phyloP scores from a whole-genome alignment of 1,140 invertebrate species.

The Lepidurus packardi region DNA sequence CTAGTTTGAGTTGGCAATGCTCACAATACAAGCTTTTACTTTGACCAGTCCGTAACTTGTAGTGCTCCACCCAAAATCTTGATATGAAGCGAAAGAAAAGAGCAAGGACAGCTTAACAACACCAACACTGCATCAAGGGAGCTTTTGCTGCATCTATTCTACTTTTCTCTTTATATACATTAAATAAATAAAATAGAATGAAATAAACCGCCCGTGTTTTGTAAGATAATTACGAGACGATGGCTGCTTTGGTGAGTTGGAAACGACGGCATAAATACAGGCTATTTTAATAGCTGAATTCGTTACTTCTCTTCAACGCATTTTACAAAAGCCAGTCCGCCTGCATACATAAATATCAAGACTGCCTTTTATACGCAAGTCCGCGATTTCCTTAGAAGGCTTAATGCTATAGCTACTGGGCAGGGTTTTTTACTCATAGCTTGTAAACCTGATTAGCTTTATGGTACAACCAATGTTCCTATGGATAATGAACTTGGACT shows the following conservation, averaged over 20 bases:
- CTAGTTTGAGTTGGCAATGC: not conserved
- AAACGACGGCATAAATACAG: conserved; percentile 3
- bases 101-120: not conserved
- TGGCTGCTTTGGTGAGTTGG: not conserved
- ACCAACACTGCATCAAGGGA: no score
- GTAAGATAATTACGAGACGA: not conserved
- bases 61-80: conserved; percentile 1
- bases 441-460: conserved; percentile 16
- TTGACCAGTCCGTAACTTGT: not conserved
- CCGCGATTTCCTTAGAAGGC: not conserved
- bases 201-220: not conserved
- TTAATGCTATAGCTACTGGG: conserved; percentile 16
- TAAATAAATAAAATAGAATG: no score
- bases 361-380: not conserved
- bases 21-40: not conserved
- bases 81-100: not conserved
- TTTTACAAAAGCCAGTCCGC: not conserved
- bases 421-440: not conserved
- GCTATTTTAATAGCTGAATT: no score
- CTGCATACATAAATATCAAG: not conserved
- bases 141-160: no score
- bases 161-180: no score
- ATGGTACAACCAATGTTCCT: not conserved
- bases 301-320: no score
- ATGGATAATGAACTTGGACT: not conserved